Percentiles rank a stretch among this genome's conserved stretches.
phyloP scores from a whole-genome alignment of 2,797 vertebrate genomes.

The Chelonia mydas region DNA sequence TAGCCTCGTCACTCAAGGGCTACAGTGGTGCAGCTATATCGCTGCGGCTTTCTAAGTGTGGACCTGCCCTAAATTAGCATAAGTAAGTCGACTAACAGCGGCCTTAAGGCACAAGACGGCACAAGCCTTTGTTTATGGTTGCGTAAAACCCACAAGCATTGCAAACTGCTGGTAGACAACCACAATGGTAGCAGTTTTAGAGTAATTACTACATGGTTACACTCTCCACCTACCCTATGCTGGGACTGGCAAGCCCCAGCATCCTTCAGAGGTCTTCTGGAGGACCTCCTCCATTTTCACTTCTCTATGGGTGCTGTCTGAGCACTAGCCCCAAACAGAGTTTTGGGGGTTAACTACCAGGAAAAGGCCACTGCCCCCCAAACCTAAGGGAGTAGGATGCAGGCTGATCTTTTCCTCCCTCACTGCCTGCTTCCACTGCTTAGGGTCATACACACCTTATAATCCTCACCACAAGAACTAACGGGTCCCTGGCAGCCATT shows the following conservation, averaged over 20 bases:
- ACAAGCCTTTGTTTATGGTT: neutral
- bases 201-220: neutral
- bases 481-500: neutral
- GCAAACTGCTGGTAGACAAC: neutral
- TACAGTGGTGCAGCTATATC: neutral
- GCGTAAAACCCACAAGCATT: neutral
- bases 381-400: neutral
- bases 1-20: neutral
- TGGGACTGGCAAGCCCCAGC: neutral
- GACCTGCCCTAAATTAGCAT: neutral
- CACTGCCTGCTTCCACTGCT: neutral
- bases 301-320: neutral
- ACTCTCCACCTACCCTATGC: neutral
- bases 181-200: neutral
- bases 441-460: neutral
- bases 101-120: neutral
- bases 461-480: neutral
- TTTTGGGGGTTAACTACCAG: neutral
- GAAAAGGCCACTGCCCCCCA: neutral
- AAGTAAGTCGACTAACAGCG: neutral
- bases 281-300: neutral
- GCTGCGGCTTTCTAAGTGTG: neutral
- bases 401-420: neutral
- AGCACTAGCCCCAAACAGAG: neutral
- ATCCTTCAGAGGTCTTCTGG: neutral